Evolutionary conservation across 2,113 vertebrate species (phyloP).

Genomic region (Laticauda laticaudata): DNA sequence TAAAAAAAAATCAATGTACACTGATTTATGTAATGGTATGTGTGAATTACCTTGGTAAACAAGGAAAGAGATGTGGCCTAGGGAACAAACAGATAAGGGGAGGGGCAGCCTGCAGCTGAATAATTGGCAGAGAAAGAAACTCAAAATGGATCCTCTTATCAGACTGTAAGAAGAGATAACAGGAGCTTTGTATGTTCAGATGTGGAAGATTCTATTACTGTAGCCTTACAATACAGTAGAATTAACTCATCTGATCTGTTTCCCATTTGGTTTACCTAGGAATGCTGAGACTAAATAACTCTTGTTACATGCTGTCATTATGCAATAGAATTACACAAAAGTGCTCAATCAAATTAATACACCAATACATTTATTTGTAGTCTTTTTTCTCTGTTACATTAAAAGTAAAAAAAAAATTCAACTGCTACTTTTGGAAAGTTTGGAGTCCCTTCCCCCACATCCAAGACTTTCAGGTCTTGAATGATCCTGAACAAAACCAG

Average conservation of each 20-base stretch:
- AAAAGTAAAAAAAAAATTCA: neutral
- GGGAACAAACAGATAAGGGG: neutral
- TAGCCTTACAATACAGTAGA: neutral
- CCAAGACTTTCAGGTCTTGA: neutral
- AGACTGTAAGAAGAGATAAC: neutral
- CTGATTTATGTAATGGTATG: neutral
- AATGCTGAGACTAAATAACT: neutral
- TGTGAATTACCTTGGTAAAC: neutral
- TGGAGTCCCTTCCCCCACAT: neutral
- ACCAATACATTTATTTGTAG: neutral
- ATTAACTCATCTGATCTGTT: neutral
- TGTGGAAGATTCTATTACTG: neutral
- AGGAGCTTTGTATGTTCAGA: neutral
- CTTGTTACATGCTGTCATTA: neutral
- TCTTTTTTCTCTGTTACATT: neutral
- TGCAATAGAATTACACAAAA: neutral
- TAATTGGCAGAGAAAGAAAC: neutral
- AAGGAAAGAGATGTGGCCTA: neutral
- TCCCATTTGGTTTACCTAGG: neutral
- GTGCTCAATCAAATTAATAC: neutral
- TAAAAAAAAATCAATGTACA: neutral
- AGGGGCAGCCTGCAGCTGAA: neutral
- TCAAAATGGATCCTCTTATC: neutral
- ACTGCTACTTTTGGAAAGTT: neutral
- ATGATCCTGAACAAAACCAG: neutral